Evolutionary conservation across 2,113 vertebrate genomes (phyloP), one percentile per base, ranked within the genome.

Genomic region (Plotosus lineatus): DNA sequence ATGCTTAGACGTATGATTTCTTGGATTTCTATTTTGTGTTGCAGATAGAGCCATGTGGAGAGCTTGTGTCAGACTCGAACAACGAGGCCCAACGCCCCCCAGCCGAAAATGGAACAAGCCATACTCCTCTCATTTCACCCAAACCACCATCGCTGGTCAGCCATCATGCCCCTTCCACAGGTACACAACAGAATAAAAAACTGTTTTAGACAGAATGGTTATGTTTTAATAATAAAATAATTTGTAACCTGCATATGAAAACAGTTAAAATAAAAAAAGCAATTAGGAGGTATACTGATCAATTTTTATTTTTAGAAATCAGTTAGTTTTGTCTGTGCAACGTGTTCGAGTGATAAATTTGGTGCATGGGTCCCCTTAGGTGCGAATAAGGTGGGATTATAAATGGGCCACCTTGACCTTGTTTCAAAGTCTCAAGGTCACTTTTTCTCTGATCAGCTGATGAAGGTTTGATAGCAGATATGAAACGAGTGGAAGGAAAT

Each of bases 21-120:
- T 77, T 58, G 38, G 6, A 26, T 51, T 7, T 73, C 28, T 14
- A 38, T 65, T 84, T 9, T 48, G 6, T 56, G 1, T 88, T 85
- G 75, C 89, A 99, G 97, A 86, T 93, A 81, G 96, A 97, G 72
- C 92, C 94, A 1, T 91, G 94, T n/a, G 93, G 92, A 4, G 97
- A 98, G 75, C 88, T 86, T 2, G 94, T 94, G 0, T 91, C 93
- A 0, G 97, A 98, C 77, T 91, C 93, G 3, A 95, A 94, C 19
- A 92, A 77, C 86, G 97, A 98, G 78, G 91, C 93, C 40, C 93
- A 90, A 61, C 89, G 92, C 2, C 76, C 92, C 58, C 96, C 96
- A 28, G 93, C 96, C 68, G 97, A 98, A 90, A 99, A 98, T 15
- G 97, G 97, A 38, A 90, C 96, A 80, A 96, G 91, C 87, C 94